Conservation (phyloP, 2,888 invertebrate species). For the Phyto melanocephala region DNA sequence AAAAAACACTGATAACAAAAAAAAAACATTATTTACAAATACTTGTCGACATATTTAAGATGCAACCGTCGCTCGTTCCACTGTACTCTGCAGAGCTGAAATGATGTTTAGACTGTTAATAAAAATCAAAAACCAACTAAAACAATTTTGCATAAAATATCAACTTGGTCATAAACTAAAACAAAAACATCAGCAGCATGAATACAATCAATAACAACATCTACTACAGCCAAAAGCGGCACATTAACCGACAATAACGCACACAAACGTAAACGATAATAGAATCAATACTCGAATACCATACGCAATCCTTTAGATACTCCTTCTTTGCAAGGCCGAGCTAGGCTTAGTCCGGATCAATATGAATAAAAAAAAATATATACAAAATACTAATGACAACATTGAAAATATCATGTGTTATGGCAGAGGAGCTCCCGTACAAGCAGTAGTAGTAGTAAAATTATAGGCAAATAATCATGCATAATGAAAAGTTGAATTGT, state of each 20-base stretch:
- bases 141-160: constrained; percentile 60
- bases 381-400: constrained; percentile 56
- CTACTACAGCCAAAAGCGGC: constrained; percentile 29
- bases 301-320: constrained; percentile 12
- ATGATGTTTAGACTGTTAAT: constrained; percentile 58
- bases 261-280: constrained; percentile 6
- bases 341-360: not conserved
- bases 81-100: constrained; percentile 37
- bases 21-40: not conserved
- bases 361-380: constrained; percentile 40
- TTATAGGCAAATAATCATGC: constrained; percentile 60
- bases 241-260: constrained; percentile 26
- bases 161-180: constrained; percentile 61
- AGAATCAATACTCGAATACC: constrained; percentile 27
- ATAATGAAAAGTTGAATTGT: constrained; percentile 51
- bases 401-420: constrained; percentile 59
- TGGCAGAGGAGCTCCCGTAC: constrained; percentile 53
- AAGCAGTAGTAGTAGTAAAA: constrained; percentile 58
- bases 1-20: not conserved
- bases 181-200: not conserved
- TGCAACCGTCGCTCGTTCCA: constrained; percentile 44
- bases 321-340: not conserved
- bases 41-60: constrained; percentile 55
- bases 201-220: constrained; percentile 20
- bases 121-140: constrained; percentile 63